Base-by-base conservation (phyloP, 53 echinoderm and acorn worm species). In the Apostichopus leukothele region DNA sequence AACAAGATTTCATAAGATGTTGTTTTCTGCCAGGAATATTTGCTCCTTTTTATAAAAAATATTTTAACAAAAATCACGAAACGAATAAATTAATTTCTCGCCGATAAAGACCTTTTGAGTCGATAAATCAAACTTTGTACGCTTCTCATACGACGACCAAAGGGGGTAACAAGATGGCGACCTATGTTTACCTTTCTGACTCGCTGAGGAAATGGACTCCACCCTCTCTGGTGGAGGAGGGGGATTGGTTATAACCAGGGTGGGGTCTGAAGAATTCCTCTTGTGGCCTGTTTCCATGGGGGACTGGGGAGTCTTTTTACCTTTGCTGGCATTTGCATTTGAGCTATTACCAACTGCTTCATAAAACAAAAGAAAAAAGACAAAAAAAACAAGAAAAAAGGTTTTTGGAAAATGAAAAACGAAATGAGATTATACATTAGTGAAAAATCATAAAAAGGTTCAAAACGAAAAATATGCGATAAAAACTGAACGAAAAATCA, bases 241-340 rank as follows among this genome's bases (percentile, higher is more conserved):
- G 93, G 96, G 94, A 4, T 90, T 79, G 75, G 88, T 54, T 88
- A 88, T 89, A 83, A 92, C 86, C 67, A 91, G 71, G 26, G 94
- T 92, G 60, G 96, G 96, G 86, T 96, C 96, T n/a, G 96, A 96
- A 20, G 92, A 86, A 3, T 92, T 95, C 86, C 96, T 90, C 87
- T 95, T 94, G 88, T 94, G 96, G 73, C 94, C 92, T 51, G 81
- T 77, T 63, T 90, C 89, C 57, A 87, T 66, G 10, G 85, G 85
- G 66, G 63, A 63, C 85, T 63, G 63, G 61, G 85, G 39, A 67
- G 67, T 50, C 85, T 67, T 85, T 85, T 85, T 85, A 67, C 67
- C 85, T 50, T 66, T 85, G 85, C 67, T 66, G 67, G 66, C 53
- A 79, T 50, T 79, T 52, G 79, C 57, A 67, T 85, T 85, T 9